phyloP scores from a whole-genome alignment of 2,113 vertebrate species.

The Gila orcuttii region DNA sequence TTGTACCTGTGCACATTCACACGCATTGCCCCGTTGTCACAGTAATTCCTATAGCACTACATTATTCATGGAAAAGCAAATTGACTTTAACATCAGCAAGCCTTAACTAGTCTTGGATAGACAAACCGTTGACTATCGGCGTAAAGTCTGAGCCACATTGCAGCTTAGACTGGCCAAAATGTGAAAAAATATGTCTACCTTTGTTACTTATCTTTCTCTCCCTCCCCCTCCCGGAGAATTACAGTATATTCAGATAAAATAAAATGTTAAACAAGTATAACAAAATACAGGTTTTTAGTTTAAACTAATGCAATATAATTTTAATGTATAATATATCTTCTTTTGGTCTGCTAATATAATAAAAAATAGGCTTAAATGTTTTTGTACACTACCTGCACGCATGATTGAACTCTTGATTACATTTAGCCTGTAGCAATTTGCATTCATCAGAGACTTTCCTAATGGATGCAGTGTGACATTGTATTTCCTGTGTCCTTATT shows the following conservation, averaged over 20 bases:
- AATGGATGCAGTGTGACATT: constrained; percentile 16
- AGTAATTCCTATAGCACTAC: background rate
- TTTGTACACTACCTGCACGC: no score
- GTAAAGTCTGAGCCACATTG: background rate
- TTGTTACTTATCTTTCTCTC: background rate
- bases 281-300: background rate
- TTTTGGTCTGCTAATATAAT: background rate
- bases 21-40: constrained; percentile 12
- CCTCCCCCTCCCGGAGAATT: background rate
- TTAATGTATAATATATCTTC: background rate
- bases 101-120: background rate
- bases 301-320: background rate
- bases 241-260: background rate
- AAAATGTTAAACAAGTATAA: background rate
- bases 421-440: constrained; percentile 7
- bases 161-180: background rate
- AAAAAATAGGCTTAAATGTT: constrained; percentile 1
- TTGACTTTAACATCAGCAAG: constrained; percentile 12
- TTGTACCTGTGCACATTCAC: background rate
- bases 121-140: background rate
- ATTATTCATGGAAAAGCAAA: constrained; percentile 23
- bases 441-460: background rate
- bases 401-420: constrained; percentile 3
- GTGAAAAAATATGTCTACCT: background rate
- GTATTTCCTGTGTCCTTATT: background rate